phyloP scores from a whole-genome alignment of 1,140 invertebrate species.

The Brachionus koreanus region DNA sequence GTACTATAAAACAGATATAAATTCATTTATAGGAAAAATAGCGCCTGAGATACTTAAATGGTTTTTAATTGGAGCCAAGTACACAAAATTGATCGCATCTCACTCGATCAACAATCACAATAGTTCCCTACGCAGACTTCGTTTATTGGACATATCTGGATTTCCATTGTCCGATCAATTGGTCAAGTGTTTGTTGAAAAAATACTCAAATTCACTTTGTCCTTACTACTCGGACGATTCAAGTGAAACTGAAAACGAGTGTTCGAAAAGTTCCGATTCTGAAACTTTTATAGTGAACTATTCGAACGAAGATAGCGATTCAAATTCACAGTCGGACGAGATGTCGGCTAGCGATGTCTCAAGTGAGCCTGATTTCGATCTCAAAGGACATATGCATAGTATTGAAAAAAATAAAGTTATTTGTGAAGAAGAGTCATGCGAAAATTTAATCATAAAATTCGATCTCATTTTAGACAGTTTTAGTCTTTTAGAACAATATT shows the following conservation, averaged over 20 bases:
- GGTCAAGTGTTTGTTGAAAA: background rate
- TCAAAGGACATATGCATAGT: background rate
- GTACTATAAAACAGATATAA: slow-evolving; percentile 9
- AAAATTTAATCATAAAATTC: background rate
- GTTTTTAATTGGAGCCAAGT: background rate
- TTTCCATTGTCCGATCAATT: background rate
- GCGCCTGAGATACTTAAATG: slow-evolving; percentile 26
- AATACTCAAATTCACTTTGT: background rate
- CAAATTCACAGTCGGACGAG: background rate
- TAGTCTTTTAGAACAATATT: background rate
- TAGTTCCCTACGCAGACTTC: background rate
- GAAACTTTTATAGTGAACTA: background rate
- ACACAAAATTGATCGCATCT: background rate
- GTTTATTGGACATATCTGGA: background rate
- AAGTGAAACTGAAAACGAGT: background rate
- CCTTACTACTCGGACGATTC: background rate
- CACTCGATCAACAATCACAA: background rate
- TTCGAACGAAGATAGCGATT: background rate
- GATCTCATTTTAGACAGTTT: background rate
- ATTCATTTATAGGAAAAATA: slow-evolving; percentile 6
- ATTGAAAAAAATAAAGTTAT: too few species aligned
- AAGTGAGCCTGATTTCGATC: slow-evolving; percentile 18
- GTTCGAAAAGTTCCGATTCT: background rate
- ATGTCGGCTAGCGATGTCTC: background rate
- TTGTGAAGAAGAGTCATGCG: background rate